phyloP scores from a whole-genome alignment of 2,888 invertebrate species.

The Byasa hedistus region DNA sequence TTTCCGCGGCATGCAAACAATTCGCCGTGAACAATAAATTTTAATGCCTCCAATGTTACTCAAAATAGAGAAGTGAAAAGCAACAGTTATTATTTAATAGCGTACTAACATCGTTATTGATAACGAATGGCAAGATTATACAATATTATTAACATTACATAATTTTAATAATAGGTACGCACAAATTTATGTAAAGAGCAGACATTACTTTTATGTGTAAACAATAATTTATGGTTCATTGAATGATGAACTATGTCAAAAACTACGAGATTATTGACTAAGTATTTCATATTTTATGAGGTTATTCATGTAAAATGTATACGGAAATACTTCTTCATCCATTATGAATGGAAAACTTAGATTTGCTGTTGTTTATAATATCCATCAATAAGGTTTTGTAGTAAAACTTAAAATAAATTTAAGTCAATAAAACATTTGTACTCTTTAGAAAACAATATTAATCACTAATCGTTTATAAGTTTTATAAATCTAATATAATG shows the following conservation, averaged over 20 bases:
- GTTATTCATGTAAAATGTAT: not conserved
- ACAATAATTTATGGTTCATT: not conserved
- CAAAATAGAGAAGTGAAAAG: constrained; percentile 17
- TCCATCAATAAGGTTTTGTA: not conserved
- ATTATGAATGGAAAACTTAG: not conserved
- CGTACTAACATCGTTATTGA: not conserved
- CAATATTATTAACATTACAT: not conserved
- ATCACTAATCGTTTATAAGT: too few relatives aligned
- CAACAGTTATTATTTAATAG: not conserved
- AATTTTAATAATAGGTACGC: not conserved
- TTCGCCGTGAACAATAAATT: constrained; percentile 15
- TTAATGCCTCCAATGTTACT: constrained; percentile 16
- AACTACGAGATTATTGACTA: not conserved
- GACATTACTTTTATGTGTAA: not conserved
- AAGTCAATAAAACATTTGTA: too few relatives aligned
- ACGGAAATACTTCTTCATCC: not conserved
- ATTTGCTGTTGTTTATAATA: not conserved
- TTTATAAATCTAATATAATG: too few relatives aligned
- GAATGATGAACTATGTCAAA: not conserved
- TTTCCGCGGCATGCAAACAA: not conserved
- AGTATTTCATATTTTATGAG: not conserved
- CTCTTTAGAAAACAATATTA: too few relatives aligned
- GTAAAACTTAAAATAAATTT: not conserved
- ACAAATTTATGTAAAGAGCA: not conserved
- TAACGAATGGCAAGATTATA: not conserved